Evolutionary conservation across 2,797 vertebrate genomes (phyloP).

Genomic region (Siniperca scherzeri): DNA sequence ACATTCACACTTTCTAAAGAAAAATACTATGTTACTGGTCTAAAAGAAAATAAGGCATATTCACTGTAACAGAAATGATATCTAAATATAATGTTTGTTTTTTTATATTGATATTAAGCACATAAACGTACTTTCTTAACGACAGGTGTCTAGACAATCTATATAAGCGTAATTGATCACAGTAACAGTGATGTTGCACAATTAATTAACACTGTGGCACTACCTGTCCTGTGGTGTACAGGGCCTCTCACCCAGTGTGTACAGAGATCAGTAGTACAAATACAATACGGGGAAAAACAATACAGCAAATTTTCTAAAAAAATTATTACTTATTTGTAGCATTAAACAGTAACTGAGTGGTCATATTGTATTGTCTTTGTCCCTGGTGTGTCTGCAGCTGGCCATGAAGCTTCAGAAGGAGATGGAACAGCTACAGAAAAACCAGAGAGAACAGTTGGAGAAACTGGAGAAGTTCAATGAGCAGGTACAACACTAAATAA

Average conservation of each 20-base stretch:
- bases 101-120: not conserved
- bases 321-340: not conserved
- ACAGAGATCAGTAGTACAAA: not conserved
- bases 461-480: constrained; percentile 98
- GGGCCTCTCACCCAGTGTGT: not conserved
- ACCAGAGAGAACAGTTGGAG: constrained; percentile 95
- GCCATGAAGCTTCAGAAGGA: constrained; percentile 99
- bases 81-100: not conserved
- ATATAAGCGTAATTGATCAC: not conserved
- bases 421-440: constrained; percentile 97
- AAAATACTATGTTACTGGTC: not conserved
- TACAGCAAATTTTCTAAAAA: not conserved
- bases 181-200: not conserved
- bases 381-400: constrained; percentile 83
- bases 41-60: not conserved
- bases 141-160: not conserved
- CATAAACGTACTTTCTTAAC: not conserved
- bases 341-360: not conserved
- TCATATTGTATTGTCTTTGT: not conserved
- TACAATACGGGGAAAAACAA: not conserved
- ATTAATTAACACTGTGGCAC: not conserved
- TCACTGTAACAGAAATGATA: not conserved
- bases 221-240: not conserved
- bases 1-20: not conserved
- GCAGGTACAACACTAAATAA: constrained; percentile 87